Base-by-base conservation (phyloP, 2,797 vertebrate species). In the Erpetoichthys calabaricus region DNA sequence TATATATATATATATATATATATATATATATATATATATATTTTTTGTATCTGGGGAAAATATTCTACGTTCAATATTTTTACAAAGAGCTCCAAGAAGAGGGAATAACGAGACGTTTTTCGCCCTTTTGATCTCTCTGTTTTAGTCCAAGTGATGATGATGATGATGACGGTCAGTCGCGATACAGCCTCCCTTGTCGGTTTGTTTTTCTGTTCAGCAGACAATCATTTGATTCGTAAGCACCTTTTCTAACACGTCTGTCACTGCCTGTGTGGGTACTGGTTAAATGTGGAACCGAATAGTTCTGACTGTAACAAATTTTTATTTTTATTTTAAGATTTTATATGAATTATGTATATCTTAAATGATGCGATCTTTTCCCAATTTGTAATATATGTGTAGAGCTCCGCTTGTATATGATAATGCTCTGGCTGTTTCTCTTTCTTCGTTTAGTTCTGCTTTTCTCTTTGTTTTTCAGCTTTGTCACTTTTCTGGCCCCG, bases 291-390 rank as follows among this genome's bases (percentile, higher is more conserved):
- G 87, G 85, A 92, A 90, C 89, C 86, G 87, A 91, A 91, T 93
- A 89, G 90, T 95, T 94, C 92, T 94, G 91, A 92, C 92, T 98
- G 93, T 97, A 96, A 96, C 88, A 97, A 91, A 97, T 96, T 97
- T 96, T 98, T 98, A 95, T 95, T 97, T 97, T 97, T 97, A 97
- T 97, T 98, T 97, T 89, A 88, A 97, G 90, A 91, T 97, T 97
- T 97, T 97, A 98, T 97, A 98, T 96, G 94, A 96, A 98, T 97
- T 97, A 94, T 98, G 93, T 97, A 94, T 97, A 97, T 95, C 91
- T 92, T 89, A 92, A 84, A 92, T 91, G 89, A 92, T 90, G 89
- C 87, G 84, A 89, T 89, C 91, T 91, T 89, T 86, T 87, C 93
- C 92, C 91, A 89, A 85, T 93, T 88, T 98, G 95, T 98, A 98